Conservation (phyloP, 1,140 invertebrate genomes). For the Procambarus virginalis region DNA sequence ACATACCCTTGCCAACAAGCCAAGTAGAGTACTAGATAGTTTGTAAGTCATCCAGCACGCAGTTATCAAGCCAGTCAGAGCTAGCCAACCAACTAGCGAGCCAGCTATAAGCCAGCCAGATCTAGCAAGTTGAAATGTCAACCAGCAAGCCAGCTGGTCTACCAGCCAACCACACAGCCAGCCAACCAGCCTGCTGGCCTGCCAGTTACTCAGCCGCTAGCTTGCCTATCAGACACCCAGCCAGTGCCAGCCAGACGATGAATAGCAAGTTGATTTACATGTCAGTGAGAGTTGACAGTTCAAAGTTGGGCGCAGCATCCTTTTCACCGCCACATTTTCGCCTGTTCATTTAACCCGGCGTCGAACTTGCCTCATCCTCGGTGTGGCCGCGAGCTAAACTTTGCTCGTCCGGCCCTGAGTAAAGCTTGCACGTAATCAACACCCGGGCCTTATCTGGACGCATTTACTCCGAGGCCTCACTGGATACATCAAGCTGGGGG, state of each 20-base stretch:
- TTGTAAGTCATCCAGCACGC: too few relatives aligned
- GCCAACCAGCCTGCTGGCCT: neutral
- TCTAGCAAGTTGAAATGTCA: too few relatives aligned
- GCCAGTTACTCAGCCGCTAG: neutral
- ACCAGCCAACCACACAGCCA: neutral
- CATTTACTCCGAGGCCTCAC: constrained; percentile 1
- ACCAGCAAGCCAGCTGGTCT: too few relatives aligned
- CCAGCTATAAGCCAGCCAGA: too few relatives aligned
- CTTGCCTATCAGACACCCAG: too few relatives aligned
- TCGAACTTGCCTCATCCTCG: constrained; percentile 39
- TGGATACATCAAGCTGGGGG: neutral
- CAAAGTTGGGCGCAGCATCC: constrained; percentile 4
- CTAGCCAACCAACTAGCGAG: too few relatives aligned
- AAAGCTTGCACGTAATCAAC: constrained; percentile 55
- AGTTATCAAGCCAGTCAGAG: too few relatives aligned
- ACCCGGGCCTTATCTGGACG: constrained; percentile 31
- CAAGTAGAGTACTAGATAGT: too few relatives aligned
- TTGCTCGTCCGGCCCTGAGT: constrained; percentile 31
- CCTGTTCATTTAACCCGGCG: constrained; percentile 36
- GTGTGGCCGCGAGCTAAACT: constrained; percentile 13
- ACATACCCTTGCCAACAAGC: too few relatives aligned
- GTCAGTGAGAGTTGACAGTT: neutral
- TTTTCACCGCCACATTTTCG: neutral
- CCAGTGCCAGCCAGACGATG: neutral
- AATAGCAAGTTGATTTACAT: neutral